Evolutionary conservation across 2,113 vertebrate species (phyloP).

Genomic region (Petroica traversi): DNA sequence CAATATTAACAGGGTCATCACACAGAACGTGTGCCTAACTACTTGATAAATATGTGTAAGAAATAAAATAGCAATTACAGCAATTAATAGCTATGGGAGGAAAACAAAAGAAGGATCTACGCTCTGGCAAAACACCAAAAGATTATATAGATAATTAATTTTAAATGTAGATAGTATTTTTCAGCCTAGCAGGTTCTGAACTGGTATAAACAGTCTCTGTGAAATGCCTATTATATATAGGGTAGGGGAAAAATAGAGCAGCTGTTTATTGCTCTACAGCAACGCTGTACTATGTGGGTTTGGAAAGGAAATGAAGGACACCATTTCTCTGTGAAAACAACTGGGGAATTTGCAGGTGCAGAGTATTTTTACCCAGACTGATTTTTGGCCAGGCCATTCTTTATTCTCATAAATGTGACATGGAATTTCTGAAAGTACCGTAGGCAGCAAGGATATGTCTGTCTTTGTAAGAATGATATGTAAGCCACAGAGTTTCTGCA

Average conservation of each 20-base stretch:
- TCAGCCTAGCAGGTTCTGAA: not conserved
- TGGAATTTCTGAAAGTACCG: not conserved
- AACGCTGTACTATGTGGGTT: not conserved
- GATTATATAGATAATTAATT: not conserved
- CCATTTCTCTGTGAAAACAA: not conserved
- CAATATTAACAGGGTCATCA: not conserved
- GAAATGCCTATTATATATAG: not conserved
- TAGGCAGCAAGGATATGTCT: not conserved
- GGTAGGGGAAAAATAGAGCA: not conserved
- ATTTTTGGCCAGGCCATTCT: not conserved
- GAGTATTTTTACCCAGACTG: not conserved
- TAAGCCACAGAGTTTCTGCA: not conserved
- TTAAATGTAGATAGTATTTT: not conserved
- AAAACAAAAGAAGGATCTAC: not conserved
- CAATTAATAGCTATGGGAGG: not conserved
- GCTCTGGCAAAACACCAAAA: not conserved
- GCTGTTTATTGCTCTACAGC: not conserved
- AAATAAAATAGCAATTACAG: not conserved
- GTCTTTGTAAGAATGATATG: not conserved
- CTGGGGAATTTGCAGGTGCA: not conserved
- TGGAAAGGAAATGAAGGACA: not conserved
- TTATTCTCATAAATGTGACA: not conserved
- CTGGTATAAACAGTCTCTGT: not conserved
- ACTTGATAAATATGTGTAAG: not conserved
- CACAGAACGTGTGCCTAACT: not conserved